phyloP scores from a whole-genome alignment of 2,797 vertebrate species.

The Prunella strophiata region DNA sequence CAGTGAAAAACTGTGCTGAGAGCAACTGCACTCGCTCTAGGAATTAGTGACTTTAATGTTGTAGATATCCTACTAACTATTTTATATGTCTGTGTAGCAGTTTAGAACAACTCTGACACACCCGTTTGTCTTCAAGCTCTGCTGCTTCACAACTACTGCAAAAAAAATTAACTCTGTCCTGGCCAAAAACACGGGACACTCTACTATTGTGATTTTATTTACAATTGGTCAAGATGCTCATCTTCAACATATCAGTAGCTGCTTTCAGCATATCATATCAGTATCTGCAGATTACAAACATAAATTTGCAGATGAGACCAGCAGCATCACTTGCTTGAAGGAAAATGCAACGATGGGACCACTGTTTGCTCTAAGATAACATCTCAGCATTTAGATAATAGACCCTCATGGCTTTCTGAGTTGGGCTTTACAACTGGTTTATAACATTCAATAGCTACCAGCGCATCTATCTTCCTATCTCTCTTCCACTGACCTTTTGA shows the following conservation, averaged over 20 bases:
- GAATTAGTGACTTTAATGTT: background rate
- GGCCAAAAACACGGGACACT: background rate
- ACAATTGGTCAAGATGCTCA: background rate
- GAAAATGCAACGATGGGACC: background rate
- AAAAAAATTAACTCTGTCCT: background rate
- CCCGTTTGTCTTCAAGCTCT: background rate
- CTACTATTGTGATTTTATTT: background rate
- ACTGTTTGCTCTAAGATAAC: background rate
- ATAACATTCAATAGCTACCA: background rate
- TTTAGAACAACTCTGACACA: background rate
- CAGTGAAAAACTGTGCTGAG: background rate
- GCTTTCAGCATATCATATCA: background rate
- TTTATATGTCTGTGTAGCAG: background rate
- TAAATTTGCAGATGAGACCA: background rate
- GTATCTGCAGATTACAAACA: background rate
- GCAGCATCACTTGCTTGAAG: background rate
- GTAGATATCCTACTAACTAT: background rate
- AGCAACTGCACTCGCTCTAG: background rate
- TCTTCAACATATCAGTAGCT: background rate
- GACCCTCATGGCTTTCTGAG: background rate
- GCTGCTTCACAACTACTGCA: fast-evolving
- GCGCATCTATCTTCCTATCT: background rate
- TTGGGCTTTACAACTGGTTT: background rate
- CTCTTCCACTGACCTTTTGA: background rate
- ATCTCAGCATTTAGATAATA: background rate